These are phyloP conservation scores for Sussaba pulchella DNA, from an alignment of 2,888 invertebrate genomes.

Conservation along the genomic window DNA sequence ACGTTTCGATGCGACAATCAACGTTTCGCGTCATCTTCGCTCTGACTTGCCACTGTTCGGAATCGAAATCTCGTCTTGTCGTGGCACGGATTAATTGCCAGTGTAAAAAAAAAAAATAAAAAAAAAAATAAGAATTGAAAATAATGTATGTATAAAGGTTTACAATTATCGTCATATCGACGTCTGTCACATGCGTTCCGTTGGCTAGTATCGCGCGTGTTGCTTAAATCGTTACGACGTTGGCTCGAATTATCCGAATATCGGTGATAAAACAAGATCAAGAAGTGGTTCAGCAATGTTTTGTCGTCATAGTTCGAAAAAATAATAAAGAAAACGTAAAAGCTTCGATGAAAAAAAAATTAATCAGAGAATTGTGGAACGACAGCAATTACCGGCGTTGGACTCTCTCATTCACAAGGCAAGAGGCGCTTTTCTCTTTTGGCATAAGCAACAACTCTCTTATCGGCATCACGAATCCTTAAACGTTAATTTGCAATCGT, in stretches of 20 bases:
- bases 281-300: constrained; percentile 14
- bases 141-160: no score
- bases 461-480: constrained; percentile 64
- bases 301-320: constrained; percentile 7
- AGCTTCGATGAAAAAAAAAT: constrained; percentile 22
- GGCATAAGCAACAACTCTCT: constrained; percentile 67
- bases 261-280: constrained; percentile 37
- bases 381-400: constrained; percentile 43
- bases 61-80: constrained; percentile 23
- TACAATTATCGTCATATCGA: constrained; percentile 26
- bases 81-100: constrained; percentile 8
- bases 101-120: neutral
- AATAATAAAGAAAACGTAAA: constrained; percentile 35
- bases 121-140: neutral
- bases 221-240: constrained; percentile 48
- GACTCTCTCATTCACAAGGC: constrained; percentile 61
- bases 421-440: constrained; percentile 64
- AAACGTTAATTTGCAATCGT: constrained; percentile 50
- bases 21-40: neutral
- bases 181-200: constrained; percentile 18
- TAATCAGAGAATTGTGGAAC: constrained; percentile 21
- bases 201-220: constrained; percentile 29
- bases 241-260: constrained; percentile 69
- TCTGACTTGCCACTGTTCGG: neutral
- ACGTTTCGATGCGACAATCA: no score